Evolutionary conservation across 2,113 vertebrate genomes (phyloP).

Genomic region (Siniperca chuatsi): DNA sequence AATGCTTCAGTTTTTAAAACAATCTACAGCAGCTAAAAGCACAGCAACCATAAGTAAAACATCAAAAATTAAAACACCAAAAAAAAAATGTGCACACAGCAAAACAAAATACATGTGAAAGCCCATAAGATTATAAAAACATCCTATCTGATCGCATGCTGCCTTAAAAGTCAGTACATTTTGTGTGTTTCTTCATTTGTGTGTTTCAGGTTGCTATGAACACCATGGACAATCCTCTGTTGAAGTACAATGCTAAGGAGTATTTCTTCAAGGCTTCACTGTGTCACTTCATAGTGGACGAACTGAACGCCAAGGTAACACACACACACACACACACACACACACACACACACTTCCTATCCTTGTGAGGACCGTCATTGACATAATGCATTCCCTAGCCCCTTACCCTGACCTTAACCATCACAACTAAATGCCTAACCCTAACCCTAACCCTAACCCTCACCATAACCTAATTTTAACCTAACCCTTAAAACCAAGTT

Average conservation of each 20-base stretch:
- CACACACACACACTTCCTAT: not conserved
- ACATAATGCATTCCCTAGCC: no score
- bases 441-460: no score
- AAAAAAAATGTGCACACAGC: no score
- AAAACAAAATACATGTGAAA: no score
- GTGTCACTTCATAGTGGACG: slow-evolving; percentile 98
- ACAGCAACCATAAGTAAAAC: not conserved
- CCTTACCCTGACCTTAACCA: no score
- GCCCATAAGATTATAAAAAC: no score
- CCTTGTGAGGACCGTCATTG: no score
- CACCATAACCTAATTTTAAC: no score
- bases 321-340: not conserved
- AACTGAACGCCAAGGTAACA: slow-evolving; percentile 96
- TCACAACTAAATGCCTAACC: no score
- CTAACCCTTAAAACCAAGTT: no score
- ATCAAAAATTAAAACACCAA: not conserved
- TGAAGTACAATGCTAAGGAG: slow-evolving; percentile 98
- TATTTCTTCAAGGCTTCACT: slow-evolving; percentile 99
- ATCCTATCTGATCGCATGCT: not conserved
- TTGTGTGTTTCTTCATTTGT: not conserved
- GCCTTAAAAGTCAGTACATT: not conserved
- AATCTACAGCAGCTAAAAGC: no score
- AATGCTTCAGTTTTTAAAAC: not conserved
- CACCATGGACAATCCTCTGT: slow-evolving; percentile 97
- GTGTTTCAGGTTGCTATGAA: slow-evolving; percentile 90